phyloP scores from a whole-genome alignment of 2,797 vertebrate species.

The Orestias chungarensis region DNA sequence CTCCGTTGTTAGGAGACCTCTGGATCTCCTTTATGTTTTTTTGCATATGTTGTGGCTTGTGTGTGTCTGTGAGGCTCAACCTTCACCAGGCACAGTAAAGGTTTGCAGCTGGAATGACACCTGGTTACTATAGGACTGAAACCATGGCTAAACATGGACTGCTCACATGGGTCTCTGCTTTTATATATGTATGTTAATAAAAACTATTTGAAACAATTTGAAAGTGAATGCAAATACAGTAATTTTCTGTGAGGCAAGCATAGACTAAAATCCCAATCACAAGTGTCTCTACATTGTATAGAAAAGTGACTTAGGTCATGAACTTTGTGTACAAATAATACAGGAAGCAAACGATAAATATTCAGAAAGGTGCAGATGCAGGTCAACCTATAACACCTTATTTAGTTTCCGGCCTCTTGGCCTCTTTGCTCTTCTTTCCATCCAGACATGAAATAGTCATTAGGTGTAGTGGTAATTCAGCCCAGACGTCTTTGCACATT shows the following conservation, averaged over 20 bases:
- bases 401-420: constrained; percentile 49
- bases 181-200: too few species aligned
- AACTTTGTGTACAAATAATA: neutral
- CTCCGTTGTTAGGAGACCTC: too few species aligned
- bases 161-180: too few species aligned
- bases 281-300: neutral
- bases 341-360: neutral
- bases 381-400: constrained; percentile 20
- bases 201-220: neutral
- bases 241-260: neutral
- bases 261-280: neutral
- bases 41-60: too few species aligned
- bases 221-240: neutral
- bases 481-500: constrained; percentile 67
- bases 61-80: too few species aligned
- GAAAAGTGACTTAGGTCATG: neutral
- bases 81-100: too few species aligned
- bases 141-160: too few species aligned
- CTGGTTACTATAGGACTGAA: too few species aligned
- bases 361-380: neutral
- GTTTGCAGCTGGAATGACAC: too few species aligned
- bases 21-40: too few species aligned
- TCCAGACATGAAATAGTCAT: constrained; percentile 78
- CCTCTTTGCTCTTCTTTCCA: constrained; percentile 45
- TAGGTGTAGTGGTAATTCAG: constrained; percentile 70